Evolutionary conservation across 23 tunicate genomes (phyloP).

Genomic region (Ascidia mentula): DNA sequence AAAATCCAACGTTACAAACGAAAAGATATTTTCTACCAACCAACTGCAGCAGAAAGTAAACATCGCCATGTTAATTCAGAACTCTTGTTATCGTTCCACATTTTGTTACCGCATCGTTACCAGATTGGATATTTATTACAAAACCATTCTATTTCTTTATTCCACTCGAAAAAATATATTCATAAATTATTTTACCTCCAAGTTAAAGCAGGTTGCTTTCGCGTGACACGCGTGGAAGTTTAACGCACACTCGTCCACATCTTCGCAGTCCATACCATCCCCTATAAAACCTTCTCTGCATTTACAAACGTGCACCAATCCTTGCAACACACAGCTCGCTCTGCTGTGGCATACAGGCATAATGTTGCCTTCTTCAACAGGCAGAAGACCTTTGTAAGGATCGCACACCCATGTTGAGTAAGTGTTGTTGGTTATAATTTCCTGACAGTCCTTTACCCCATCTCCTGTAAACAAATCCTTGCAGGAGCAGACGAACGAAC

Average conservation of each 20-base stretch:
- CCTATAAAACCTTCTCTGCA: not conserved
- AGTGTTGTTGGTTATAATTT: no score
- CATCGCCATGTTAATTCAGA: no score
- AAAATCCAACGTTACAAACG: no score
- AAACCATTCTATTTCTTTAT: no score
- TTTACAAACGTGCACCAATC: not conserved
- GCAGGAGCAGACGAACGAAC: not conserved
- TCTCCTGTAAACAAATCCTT: not conserved
- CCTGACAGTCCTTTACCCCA: not conserved
- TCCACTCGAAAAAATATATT: no score
- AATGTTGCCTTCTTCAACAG: not conserved
- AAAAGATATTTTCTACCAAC: no score
- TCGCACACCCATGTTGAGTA: not conserved
- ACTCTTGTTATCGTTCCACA: no score
- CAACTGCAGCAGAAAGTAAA: no score
- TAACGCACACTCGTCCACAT: not conserved
- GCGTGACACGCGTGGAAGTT: not conserved
- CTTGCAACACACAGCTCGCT: not conserved
- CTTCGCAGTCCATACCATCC: not conserved
- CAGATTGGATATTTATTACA: no score
- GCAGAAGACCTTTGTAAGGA: not conserved
- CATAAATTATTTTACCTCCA: not conserved
- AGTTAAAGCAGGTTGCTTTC: not conserved
- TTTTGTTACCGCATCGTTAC: no score
- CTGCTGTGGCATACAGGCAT: not conserved